Evolutionary conservation across 2,888 invertebrate genomes (phyloP), one percentile per base, ranked within the genome.

Genomic region (Opisthograptis luteolata): DNA sequence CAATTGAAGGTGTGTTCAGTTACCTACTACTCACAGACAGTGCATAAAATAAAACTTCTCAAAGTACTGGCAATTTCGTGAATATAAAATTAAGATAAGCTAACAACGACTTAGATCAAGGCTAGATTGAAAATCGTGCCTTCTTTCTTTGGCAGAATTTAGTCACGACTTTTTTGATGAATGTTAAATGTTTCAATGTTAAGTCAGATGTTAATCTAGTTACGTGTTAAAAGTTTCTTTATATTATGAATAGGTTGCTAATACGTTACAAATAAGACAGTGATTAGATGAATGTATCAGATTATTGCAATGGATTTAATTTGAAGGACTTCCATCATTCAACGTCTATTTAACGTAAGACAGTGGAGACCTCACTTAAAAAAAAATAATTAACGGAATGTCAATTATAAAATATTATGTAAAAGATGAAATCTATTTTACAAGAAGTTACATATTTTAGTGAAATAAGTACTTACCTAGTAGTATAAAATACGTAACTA

Each of bases 21-120:
- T 24, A 2, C 1, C 1, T 27, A 27, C 30, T 14, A 8, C 8
- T 1, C 24, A 9, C 10, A 25, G 24, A 31, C 42, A 41, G 36
- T 46, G 25, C 22, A 44, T 25, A 22, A 35, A 32, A 45, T 32
- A 46, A 35, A 48, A 35, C 49, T 25, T 35, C 20, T 53, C 57
- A n/a, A n/a, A n/a, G n/a, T 58, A 30, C 55, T 46, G 68, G 68
- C 68, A 72, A 78, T 74, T 78, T 79, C 79, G 78, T 81, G 79
- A 72, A 70, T 68, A 64, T 40, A 51, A 64, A 78, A 75, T 71
- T 74, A 55, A 77, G 81, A 82, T 82, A 80, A 76, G 75, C 79
- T 64, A 78, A 74, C 71, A 75, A 68, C 73, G 72, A 31, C 59
- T 58, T 50, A 64, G 76, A 76, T 78, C 76, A 79, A 79, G 77